Percentiles rank a stretch among this genome's conserved stretches.
Evolutionary conservation across 53 echinoderm and acorn worm species (phyloP).

Genomic region (Apostichopus leukothele): DNA sequence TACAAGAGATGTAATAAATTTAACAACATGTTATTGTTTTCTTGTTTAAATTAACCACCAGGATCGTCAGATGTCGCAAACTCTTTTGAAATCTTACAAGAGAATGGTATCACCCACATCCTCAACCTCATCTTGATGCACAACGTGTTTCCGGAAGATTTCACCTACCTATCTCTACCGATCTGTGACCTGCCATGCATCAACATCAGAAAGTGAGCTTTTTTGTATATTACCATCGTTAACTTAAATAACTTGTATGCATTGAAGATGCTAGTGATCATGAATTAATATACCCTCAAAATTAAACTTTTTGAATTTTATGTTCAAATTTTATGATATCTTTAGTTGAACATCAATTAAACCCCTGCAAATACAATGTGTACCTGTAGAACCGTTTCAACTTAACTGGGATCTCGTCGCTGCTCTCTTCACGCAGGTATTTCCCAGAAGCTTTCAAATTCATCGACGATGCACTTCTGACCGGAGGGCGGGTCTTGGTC

Average conservation of each 20-base stretch:
- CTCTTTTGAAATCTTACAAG: slow-evolving; percentile 62
- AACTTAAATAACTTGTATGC: too few species aligned
- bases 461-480: slow-evolving; percentile 60
- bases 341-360: neutral
- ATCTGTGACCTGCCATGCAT: slow-evolving; percentile 81
- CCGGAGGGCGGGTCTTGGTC: slow-evolving; percentile 65
- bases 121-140: slow-evolving; percentile 71
- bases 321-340: neutral
- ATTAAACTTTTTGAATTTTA: too few species aligned
- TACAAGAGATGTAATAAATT: too few species aligned
- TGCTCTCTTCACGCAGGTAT: slow-evolving; percentile 48
- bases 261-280: neutral
- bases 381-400: too few species aligned
- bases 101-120: slow-evolving; percentile 81
- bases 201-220: slow-evolving; percentile 77
- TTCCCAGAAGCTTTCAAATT: slow-evolving; percentile 80
- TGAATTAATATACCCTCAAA: neutral
- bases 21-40: neutral
- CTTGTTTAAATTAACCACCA: neutral
- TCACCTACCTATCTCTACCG: slow-evolving; percentile 68
- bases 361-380: too few species aligned
- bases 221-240: neutral
- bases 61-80: slow-evolving; percentile 90
- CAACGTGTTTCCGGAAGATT: slow-evolving; percentile 66
- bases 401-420: too few species aligned